Evolutionary conservation across 2,113 vertebrate species (phyloP), one percentile per base, ranked within the genome.

Genomic region (Lipotes vexillifer): DNA sequence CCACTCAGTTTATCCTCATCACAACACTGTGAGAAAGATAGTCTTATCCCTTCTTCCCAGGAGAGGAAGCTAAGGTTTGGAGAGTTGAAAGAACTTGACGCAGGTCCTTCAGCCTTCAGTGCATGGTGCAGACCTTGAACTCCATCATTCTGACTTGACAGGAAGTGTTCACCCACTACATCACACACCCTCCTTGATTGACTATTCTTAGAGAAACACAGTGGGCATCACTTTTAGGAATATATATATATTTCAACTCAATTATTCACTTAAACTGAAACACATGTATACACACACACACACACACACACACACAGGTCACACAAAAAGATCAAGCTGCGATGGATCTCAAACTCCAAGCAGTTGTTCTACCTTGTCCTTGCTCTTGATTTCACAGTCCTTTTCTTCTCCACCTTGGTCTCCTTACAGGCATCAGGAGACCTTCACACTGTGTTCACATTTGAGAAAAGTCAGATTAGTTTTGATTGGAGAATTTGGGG

Each of bases 101-200:
- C 0, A 2, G 8, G 5, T 8, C 10, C 3, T 21, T 10, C 14
- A 29, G 15, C 2, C 41, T 46, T 46, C 44, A 46, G 0, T 44
- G 52, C 52, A 18, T 17, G 52, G 52, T 52, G 52, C 3, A 74
- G 49, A 85, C 10, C 13, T 27, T 13, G 14, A 36, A 85, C 20
- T 69, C 29, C 6, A 7, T 15, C 7, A 1, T 33, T 33, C 21
- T 11, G 38, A 31, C 38, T 10, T 61, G 46, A 71, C 68, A 55
- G 66, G 13, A 31, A 8, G 12, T 1, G 12, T 18, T 29, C 9
- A 2, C 8, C 1, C 17, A 2, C 4, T 21, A 0, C 3, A 0
- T 21, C 52, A 21, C 2, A 6, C 4, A 20, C 20, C 29, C 55
- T 52, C 1, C 7, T 44, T 2, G 0, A 8, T 0, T 31, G 49